Percentiles rank a stretch among this genome's conserved stretches.
phyloP scores from a whole-genome alignment of 1,140 invertebrate species.

The Euura saliciscinereae region DNA sequence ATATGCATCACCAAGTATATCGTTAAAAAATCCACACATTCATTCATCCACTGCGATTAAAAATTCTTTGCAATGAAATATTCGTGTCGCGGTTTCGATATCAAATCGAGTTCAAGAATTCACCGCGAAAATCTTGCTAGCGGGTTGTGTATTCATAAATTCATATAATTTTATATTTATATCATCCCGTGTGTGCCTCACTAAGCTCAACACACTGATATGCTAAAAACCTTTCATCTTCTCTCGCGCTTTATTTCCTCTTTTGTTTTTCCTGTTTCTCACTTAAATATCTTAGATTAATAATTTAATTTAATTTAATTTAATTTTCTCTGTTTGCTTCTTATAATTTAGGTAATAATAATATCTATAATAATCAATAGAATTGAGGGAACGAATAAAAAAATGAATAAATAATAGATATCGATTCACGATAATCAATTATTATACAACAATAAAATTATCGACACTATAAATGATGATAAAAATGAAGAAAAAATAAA shows the following conservation, averaged over 20 bases:
- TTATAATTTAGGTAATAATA: constrained; percentile 5
- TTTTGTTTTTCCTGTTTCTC: constrained; percentile 22
- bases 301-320: constrained; percentile 3
- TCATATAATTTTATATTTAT: constrained; percentile 32
- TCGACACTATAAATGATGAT: not conserved
- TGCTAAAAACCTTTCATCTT: constrained; percentile 47
- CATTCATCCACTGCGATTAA: constrained; percentile 5
- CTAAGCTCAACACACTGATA: constrained; percentile 57
- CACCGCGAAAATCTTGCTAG: constrained; percentile 4
- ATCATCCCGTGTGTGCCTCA: constrained; percentile 41
- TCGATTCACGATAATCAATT: not conserved
- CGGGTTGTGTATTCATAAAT: constrained; percentile 22
- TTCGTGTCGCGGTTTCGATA: constrained; percentile 1
- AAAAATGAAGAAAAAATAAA: not conserved
- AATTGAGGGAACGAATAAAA: not conserved
- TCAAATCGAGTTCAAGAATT: not conserved
- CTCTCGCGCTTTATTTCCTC: constrained; percentile 19
- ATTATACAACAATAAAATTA: not conserved
- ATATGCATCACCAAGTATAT: constrained; percentile 7
- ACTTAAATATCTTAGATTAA: not conserved
- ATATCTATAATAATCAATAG: not conserved
- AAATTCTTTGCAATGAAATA: not conserved
- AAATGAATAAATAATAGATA: not conserved
- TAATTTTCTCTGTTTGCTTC: constrained; percentile 14
- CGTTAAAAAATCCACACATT: not conserved